Evolutionary conservation across 64 coral and sea anemone species (phyloP), one percentile per base, ranked within the genome.

Genomic region (Dendronephthya gigantea): DNA sequence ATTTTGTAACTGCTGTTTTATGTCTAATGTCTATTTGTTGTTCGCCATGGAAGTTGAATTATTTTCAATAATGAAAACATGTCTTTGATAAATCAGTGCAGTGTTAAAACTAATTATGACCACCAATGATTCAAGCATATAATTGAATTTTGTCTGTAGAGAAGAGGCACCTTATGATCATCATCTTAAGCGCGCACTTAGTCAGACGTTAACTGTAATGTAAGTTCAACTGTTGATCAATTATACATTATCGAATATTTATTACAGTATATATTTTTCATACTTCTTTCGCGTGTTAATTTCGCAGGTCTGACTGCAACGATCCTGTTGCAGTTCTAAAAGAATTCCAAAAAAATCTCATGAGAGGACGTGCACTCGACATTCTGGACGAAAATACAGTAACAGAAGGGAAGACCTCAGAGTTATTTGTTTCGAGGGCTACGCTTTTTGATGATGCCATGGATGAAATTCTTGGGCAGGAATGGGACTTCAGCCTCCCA

Each of bases 291-390:
- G 14, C 32, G n/a, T 74, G 13, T 1, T 74, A 28, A 74, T 1
- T 74, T 27, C 30, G 68, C 68, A 74, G 68, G 68, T 74, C 68
- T 74, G 68, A 27, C 25, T 74, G 68, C 32, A 35, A 74, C 25
- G 68, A 74, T 74, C 68, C 68, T 27, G 32, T 74, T 28, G 68
- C 68, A 74, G 30, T 74, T 74, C 68, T 74, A 13, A 74, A 74
- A 35, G 68, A 19, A 12, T 74, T 25, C 30, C 68, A 74, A 74
- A 28, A 74, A 74, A 74, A 2, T 11, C 30, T 74, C 1, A 74
- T 74, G 68, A 1, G 68, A 17, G 68, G 68, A 74, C 50, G 68
- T 74, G 11, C 68, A 17, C 68, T 74, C 1, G 23, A 74, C 68
- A 74, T 74, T 74, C 25, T 27, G 68, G 68, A 74, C 68, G 32